Evolutionary conservation across 2,888 invertebrate genomes (phyloP).

Genomic region (Drosophila paramelanica): DNA sequence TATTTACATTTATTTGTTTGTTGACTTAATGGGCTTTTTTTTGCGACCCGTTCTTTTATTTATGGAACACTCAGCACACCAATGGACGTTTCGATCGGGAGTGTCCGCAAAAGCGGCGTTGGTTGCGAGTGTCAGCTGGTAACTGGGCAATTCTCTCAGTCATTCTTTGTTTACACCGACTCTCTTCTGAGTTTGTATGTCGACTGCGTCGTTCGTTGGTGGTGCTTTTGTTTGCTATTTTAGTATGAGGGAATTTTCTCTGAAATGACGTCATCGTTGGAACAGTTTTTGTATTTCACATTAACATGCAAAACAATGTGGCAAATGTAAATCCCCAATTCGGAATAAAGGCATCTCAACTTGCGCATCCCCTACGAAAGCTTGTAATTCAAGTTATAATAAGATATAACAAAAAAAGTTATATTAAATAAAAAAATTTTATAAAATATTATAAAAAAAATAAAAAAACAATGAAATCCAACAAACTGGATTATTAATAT

Average conservation of each 20-base stretch:
- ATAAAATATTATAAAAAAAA: too few species aligned
- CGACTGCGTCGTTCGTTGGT: slow-evolving; percentile 4
- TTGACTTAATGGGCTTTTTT: slow-evolving; percentile 7
- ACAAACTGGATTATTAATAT: too few species aligned
- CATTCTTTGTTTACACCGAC: slow-evolving; percentile 32
- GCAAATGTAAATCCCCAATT: slow-evolving; percentile 37
- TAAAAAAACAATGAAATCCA: too few species aligned
- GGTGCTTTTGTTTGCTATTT: slow-evolving; percentile 14
- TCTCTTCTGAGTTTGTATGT: slow-evolving; percentile 8
- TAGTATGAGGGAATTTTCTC: slow-evolving; percentile 30
- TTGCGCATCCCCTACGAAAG: too few species aligned
- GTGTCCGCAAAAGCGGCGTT: slow-evolving; percentile 39
- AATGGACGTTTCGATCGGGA: slow-evolving; percentile 35
- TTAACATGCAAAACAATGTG: slow-evolving; percentile 14
- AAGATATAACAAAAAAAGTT: too few species aligned
- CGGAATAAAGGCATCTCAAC: neutral
- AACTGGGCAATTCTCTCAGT: slow-evolving; percentile 40
- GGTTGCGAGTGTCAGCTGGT: slow-evolving; percentile 37
- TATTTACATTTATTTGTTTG: neutral
- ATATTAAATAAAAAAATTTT: too few species aligned
- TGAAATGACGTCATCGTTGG: slow-evolving; percentile 59
- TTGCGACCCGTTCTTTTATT: slow-evolving; percentile 16
- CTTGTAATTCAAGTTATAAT: too few species aligned
- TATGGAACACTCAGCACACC: slow-evolving; percentile 16
- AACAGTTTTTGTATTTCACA: slow-evolving; percentile 31